Evolutionary conservation across 2,797 vertebrate genomes (phyloP).

Genomic region (Alouatta caraya): DNA sequence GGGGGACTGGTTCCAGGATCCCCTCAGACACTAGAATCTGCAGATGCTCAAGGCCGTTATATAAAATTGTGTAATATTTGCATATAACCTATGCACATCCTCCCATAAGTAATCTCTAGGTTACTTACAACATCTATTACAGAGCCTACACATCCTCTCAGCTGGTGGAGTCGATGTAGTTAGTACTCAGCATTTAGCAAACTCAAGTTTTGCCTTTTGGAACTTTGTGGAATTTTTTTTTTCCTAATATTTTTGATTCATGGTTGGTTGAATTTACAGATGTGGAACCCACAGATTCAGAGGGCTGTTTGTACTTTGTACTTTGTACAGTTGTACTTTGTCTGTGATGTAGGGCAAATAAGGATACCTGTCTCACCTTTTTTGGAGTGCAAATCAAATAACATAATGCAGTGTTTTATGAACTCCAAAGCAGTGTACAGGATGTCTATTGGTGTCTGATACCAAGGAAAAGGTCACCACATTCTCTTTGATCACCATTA

Average conservation of each 20-base stretch:
- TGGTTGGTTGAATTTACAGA: background rate
- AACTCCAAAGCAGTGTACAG: background rate
- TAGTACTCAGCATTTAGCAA: background rate
- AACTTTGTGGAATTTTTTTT: background rate
- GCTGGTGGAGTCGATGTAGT: background rate
- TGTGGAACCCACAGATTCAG: background rate
- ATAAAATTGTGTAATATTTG: background rate
- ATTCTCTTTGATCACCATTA: background rate
- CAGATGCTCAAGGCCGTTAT: background rate
- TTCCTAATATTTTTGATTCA: background rate
- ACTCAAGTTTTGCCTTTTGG: background rate
- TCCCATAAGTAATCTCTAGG: background rate
- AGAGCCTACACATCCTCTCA: background rate
- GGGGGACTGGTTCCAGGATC: background rate
- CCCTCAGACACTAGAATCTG: background rate
- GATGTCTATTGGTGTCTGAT: background rate
- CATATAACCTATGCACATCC: background rate
- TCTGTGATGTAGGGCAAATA: background rate
- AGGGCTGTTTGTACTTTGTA: background rate
- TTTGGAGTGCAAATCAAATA: background rate
- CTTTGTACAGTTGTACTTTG: background rate
- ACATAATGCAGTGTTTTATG: background rate
- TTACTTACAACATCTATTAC: background rate
- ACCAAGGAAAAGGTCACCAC: background rate
- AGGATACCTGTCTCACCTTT: background rate